Evolutionary conservation across 2,797 vertebrate genomes (phyloP).

Genomic region (Phrynocephalus forsythii): DNA sequence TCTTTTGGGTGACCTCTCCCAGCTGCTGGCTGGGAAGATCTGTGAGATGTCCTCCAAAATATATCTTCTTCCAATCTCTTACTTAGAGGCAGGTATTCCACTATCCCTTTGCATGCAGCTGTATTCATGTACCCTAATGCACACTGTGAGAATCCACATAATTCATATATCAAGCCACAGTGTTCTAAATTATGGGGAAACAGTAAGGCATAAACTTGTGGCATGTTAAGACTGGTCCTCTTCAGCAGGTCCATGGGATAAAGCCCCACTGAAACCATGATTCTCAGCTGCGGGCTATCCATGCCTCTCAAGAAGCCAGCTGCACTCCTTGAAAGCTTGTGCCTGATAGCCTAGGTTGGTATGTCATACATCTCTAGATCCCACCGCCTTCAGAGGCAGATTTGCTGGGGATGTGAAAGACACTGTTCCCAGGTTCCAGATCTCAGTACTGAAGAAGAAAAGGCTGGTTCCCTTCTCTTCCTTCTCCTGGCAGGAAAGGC

Average conservation of each 20-base stretch:
- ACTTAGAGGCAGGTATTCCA: not conserved
- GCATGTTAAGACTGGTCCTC: not conserved
- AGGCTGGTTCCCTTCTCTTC: not conserved
- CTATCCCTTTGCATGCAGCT: not conserved
- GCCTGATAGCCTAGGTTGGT: no score
- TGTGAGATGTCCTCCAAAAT: not conserved
- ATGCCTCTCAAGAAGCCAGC: not conserved
- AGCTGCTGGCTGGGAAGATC: not conserved
- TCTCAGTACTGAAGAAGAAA: no score
- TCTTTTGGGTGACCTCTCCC: not conserved
- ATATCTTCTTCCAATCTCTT: not conserved
- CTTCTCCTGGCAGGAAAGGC: not conserved
- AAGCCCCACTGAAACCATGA: no score
- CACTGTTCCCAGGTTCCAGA: no score
- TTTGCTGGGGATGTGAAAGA: no score
- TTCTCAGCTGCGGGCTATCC: not conserved
- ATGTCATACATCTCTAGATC: not conserved
- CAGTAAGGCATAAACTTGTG: not conserved
- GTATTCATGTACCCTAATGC: not conserved
- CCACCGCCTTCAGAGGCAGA: no score
- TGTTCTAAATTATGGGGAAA: not conserved
- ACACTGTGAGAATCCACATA: not conserved
- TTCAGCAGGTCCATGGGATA: no score
- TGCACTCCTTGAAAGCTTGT: no score
- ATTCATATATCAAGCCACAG: not conserved